phyloP scores from a whole-genome alignment of 2,113 vertebrate genomes.

The Diphyllodes magnificus region DNA sequence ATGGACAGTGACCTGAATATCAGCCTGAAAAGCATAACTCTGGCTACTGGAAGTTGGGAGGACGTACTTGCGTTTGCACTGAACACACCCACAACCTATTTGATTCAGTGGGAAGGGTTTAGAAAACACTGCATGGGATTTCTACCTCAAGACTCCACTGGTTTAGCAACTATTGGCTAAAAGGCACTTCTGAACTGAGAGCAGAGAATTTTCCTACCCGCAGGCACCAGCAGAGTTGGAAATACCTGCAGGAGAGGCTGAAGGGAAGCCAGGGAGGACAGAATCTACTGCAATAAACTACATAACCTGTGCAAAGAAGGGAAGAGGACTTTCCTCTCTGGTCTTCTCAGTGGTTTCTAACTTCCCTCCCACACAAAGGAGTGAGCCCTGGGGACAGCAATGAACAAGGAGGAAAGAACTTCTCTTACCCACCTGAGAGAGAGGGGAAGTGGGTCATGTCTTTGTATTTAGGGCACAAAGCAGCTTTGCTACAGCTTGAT shows the following conservation, averaged over 20 bases:
- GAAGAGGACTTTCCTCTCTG: neutral
- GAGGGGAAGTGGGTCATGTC: neutral
- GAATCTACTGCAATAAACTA: neutral
- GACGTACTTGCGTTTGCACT: neutral
- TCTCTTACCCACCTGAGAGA: conserved; percentile 20
- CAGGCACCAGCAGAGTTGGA: neutral
- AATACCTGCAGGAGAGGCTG: neutral
- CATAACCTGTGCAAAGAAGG: neutral
- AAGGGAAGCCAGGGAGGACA: neutral
- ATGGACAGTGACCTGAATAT: neutral
- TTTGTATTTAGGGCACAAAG: conserved; percentile 28
- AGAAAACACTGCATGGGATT: neutral
- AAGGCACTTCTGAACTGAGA: neutral
- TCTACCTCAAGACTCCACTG: neutral
- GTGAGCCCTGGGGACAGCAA: neutral
- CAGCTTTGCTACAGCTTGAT: neutral
- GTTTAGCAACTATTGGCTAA: neutral
- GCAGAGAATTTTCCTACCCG: neutral
- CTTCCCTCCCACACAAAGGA: neutral
- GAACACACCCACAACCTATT: neutral
- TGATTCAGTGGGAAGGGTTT: neutral
- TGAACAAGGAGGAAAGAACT: neutral
- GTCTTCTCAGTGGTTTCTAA: neutral
- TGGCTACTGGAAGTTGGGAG: neutral
- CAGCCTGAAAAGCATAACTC: neutral